A percentile compares a stretch with the other conserved stretches of the same genome.
These are phyloP conservation scores for Tachina grossa DNA, from an alignment of 2,888 invertebrate genomes.

Conservation along the genomic window DNA sequence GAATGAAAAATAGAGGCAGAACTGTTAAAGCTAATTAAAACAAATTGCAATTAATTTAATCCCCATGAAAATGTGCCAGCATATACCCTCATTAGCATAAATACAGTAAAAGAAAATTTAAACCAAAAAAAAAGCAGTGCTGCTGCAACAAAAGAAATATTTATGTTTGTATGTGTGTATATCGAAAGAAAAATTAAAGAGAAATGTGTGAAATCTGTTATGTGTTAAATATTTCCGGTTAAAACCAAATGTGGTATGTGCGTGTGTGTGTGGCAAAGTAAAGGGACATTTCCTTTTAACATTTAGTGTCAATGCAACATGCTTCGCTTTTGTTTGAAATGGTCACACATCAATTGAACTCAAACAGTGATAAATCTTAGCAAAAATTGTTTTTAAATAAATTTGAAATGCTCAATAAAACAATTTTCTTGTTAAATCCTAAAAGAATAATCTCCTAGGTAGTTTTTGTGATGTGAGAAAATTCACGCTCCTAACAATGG, in stretches of 20 bases:
- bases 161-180: too few relatives aligned
- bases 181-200: background rate
- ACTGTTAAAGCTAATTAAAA: slow-evolving; percentile 64
- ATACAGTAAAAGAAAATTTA: slow-evolving; percentile 32
- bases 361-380: slow-evolving; percentile 38
- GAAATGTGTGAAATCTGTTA: slow-evolving; percentile 34
- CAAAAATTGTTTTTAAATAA: slow-evolving; percentile 51
- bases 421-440: slow-evolving; percentile 42
- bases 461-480: slow-evolving; percentile 58
- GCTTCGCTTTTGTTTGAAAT: slow-evolving; percentile 29
- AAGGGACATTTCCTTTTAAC: slow-evolving; percentile 6
- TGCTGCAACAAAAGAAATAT: background rate
- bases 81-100: slow-evolving; percentile 68
- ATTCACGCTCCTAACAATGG: slow-evolving; percentile 51
- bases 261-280: background rate
- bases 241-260: background rate
- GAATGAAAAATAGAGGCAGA: slow-evolving; percentile 24
- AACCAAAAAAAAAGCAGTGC: background rate
- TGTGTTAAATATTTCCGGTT: slow-evolving; percentile 45
- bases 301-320: slow-evolving; percentile 2
- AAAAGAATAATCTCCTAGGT: slow-evolving; percentile 40
- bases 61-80: slow-evolving; percentile 61
- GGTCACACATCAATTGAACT: slow-evolving; percentile 46
- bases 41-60: slow-evolving; percentile 70
- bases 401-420: slow-evolving; percentile 60